Base-by-base conservation (phyloP, 2,888 invertebrate species). In the Lasioglossum calceatum region DNA sequence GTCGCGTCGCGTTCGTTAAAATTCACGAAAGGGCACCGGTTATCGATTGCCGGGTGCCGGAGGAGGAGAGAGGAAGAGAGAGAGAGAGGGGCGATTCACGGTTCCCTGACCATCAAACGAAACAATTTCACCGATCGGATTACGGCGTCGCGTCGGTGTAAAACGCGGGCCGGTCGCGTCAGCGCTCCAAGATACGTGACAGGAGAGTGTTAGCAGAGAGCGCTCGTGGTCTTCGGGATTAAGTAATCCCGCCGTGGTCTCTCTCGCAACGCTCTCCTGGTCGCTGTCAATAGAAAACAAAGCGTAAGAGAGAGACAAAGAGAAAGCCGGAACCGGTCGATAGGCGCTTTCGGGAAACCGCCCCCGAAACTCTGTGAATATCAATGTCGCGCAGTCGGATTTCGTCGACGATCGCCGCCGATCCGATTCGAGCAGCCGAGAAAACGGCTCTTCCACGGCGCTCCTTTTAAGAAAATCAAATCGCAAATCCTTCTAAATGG, bases 401-500 rank as follows among this genome's bases (percentile, higher is more conserved):
- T 79, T 87, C n/a, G 27, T 39, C 72, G 74, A 5, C 5, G 50
- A 54, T 80, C 67, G 61, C 27, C 61, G 61, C 32, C 36, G 67
- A 67, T 67, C 19, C 67, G 36, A 67, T 67, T 36, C 36, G 32
- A 2, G 23, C 7, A 2, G 50, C 50, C 50, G 50, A 50, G 50
- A 2, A 14, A 14, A 27, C 64, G 36, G 36, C 19, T 54, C 64
- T 67, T 67, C n/a, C 64, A 77, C 79, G 77, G 79, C 83, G 82
- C 77, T 87, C 89, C 91, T 92, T 92, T 92, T 90, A 91, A 91
- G 88, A 86, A 91, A 92, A 93, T 93, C 92, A 89, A 92, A 90
- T 92, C 87, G 88, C 85, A 91, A 91, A 88, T 88, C 89, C 70
- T 82, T 89, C 85, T 87, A 91, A 89, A 91, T 89, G 89, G 87